Percentiles rank a stretch among this genome's conserved stretches.
Evolutionary conservation across 2,797 vertebrate genomes (phyloP).

Genomic region (Aulostomus chinensis): DNA sequence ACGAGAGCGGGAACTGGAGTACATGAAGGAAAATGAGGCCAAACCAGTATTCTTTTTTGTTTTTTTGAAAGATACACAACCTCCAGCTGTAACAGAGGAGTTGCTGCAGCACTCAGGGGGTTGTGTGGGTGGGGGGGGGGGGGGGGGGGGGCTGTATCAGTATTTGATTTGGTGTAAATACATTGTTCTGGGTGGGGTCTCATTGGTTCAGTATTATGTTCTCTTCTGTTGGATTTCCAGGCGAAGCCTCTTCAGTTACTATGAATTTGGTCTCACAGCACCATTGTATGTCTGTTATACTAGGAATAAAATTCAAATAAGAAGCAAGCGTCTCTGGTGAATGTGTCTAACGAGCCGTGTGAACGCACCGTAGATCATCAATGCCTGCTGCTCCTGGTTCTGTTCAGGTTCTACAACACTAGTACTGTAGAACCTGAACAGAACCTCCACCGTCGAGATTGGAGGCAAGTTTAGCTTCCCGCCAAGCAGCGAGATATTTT

Average conservation of each 20-base stretch:
- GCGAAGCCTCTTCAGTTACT: conserved; percentile 67
- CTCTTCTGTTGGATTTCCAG: conserved; percentile 63
- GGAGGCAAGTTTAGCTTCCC: no score
- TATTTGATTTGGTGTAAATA: conserved; percentile 83
- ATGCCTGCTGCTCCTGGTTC: no score
- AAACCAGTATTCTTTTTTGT: no score
- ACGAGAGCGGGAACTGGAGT: conserved; percentile 30
- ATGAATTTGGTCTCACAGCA: conserved; percentile 78
- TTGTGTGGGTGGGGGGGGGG: conserved; percentile 31
- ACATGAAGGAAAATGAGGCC: conserved; percentile 25
- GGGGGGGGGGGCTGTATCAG: conserved; percentile 68
- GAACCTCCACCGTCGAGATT: no score
- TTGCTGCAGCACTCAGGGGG: conserved; percentile 59
- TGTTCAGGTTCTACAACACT: no score
- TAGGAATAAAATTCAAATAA: conserved; percentile 81
- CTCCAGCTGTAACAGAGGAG: conserved; percentile 48
- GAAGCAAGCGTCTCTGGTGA: conserved; percentile 55
- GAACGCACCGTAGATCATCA: no score
- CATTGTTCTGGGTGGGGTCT: conserved; percentile 68
- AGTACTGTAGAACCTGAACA: no score
- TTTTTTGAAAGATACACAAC: conserved; percentile 34
- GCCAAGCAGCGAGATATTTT: no score
- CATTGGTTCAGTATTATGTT: conserved; percentile 73
- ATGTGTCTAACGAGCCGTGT: no score
- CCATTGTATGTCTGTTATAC: conserved; percentile 85